A percentile compares a stretch with the other conserved stretches of the same genome.
These are phyloP conservation scores for Psylliodes chrysocephalus DNA, from an alignment of 2,888 invertebrate species.

Conservation along the genomic window DNA sequence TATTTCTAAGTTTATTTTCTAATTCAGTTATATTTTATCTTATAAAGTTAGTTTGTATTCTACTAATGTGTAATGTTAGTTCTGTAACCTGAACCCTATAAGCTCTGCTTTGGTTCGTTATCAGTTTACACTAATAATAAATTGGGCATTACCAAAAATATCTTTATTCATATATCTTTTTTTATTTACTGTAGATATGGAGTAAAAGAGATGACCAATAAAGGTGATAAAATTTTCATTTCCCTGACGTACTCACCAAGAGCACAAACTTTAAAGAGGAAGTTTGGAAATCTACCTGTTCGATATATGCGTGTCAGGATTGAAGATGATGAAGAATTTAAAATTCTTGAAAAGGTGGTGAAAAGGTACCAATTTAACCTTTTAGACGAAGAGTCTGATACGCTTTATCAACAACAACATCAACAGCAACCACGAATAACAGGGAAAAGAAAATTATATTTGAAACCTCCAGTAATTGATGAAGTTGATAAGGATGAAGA, in stretches of 20 bases:
- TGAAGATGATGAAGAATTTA: conserved; percentile 1
- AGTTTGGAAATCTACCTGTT: conserved; percentile 5
- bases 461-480: too few relatives aligned
- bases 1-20: too few relatives aligned
- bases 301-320: neutral
- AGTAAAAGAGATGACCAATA: neutral
- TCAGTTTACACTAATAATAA: too few relatives aligned
- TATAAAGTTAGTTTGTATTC: too few relatives aligned
- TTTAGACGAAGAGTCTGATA: neutral
- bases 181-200: conserved; percentile 10
- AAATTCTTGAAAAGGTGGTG: neutral
- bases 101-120: too few relatives aligned
- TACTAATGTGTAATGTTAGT: too few relatives aligned
- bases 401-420: neutral
- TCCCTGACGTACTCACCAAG: neutral
- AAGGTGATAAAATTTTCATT: neutral
- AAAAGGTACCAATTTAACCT: too few relatives aligned
- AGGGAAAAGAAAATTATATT: too few relatives aligned
- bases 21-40: too few relatives aligned
- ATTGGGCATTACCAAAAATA: too few relatives aligned
- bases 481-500: neutral
- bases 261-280: neutral
- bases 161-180: too few relatives aligned
- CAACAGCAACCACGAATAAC: neutral
- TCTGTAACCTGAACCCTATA: too few relatives aligned